Conservation (phyloP, 2,888 invertebrate species). For the Onthophagus sagittarius region DNA sequence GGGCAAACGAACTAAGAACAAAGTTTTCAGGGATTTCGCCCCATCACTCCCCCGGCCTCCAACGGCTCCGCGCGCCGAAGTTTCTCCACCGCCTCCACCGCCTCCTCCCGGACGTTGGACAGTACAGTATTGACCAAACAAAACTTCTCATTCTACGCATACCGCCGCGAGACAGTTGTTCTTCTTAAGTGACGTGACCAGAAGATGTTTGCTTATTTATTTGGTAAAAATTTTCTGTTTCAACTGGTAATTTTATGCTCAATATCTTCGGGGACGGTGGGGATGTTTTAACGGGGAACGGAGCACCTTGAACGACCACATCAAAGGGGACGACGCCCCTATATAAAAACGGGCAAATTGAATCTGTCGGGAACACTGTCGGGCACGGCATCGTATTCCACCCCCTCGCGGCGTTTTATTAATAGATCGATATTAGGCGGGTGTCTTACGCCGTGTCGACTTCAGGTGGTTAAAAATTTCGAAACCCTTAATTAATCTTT, state of each 20-base stretch:
- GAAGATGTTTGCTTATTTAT: conserved; percentile 2
- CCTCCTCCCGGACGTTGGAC: conserved; percentile 30
- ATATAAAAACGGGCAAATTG: conserved; percentile 34
- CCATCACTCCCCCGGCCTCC: conserved; percentile 23
- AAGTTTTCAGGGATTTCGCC: conserved; percentile 37
- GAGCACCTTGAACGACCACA: conserved; percentile 31
- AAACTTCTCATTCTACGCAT: conserved; percentile 15
- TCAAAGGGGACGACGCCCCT: conserved; percentile 29
- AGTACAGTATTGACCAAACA: conserved; percentile 31
- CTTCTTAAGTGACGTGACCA: conserved; percentile 19
- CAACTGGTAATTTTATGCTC: not conserved
- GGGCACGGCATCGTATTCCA: conserved; percentile 26
- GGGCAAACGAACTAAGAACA: conserved; percentile 41
- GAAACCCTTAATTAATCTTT: conserved; percentile 9
- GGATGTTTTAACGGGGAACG: not conserved
- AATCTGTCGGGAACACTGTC: conserved; percentile 40
- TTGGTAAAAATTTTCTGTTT: conserved; percentile 22
- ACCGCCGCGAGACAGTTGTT: not conserved
- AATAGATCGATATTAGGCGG: conserved; percentile 24
- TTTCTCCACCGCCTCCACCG: too few species aligned
- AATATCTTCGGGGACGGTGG: not conserved
- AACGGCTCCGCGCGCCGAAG: conserved; percentile 25
- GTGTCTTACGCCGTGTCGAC: conserved; percentile 28
- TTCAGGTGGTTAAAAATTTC: conserved; percentile 30
- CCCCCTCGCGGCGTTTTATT: conserved; percentile 29